Evolutionary conservation across 1,140 invertebrate species (phyloP).

Genomic region (Bombus consobrinus): DNA sequence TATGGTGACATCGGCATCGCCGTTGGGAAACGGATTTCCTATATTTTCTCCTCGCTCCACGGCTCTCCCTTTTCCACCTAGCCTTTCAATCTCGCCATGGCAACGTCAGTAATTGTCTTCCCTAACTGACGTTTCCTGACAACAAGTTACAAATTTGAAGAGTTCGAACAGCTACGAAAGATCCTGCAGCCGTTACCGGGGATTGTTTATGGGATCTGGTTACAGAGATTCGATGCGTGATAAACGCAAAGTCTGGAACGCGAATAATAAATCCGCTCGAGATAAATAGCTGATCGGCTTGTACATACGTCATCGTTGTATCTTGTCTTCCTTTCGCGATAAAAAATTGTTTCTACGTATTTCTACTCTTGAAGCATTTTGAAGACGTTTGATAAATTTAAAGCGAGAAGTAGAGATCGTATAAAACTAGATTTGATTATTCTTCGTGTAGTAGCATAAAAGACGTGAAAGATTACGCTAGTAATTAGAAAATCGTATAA

Average conservation of each 20-base stretch:
- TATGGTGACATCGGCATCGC: background rate
- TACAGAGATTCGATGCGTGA: background rate
- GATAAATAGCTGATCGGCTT: background rate
- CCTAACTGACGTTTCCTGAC: conserved; percentile 18
- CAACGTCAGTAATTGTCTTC: conserved; percentile 8
- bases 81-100: conserved; percentile 6
- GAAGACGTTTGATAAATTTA: too few species aligned
- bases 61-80: background rate
- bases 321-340: background rate
- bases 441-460: too few species aligned
- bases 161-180: background rate
- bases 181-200: background rate
- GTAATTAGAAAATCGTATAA: too few species aligned
- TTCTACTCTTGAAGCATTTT: background rate
- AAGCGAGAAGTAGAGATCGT: too few species aligned
- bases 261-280: background rate
- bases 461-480: too few species aligned
- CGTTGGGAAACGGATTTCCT: conserved; percentile 14
- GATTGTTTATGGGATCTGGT: too few species aligned
- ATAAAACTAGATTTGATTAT: too few species aligned
- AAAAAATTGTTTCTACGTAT: background rate
- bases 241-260: background rate
- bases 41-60: background rate
- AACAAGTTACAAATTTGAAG: conserved; percentile 19
- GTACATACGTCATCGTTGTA: background rate